Conservation (phyloP, 2,797 vertebrate species). For the Spinus olivaceus region DNA sequence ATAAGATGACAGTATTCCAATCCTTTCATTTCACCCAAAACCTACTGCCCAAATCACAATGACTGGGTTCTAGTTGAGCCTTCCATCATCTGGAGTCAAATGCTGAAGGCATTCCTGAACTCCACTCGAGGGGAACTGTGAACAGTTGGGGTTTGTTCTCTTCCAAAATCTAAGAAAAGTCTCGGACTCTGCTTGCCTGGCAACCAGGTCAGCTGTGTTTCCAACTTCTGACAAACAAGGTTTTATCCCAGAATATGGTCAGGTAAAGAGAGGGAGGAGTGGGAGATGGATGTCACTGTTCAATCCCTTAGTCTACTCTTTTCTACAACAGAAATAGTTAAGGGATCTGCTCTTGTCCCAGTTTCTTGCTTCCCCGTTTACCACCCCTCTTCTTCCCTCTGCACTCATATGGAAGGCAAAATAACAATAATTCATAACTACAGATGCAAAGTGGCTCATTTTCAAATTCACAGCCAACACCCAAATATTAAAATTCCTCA, state of each 20-base stretch:
- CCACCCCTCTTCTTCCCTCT: not conserved
- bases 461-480: not conserved
- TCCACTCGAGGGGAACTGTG: not conserved
- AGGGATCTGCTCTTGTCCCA: not conserved
- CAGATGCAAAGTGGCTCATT: not conserved
- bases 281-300: not conserved
- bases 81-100: not conserved
- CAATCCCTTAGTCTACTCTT: not conserved
- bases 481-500: not conserved
- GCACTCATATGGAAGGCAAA: not conserved
- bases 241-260: not conserved
- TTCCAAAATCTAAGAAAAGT: not conserved
- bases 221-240: not conserved
- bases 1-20: not conserved
- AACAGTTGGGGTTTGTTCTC: constrained; percentile 1
- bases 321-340: not conserved
- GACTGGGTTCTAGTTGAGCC: not conserved
- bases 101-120: not conserved
- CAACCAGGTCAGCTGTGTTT: not conserved
- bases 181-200: not conserved
- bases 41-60: not conserved
- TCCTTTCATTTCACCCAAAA: not conserved
- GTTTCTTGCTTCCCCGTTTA: not conserved
- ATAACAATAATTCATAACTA: not conserved
- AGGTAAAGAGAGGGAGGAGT: not conserved